A percentile compares a stretch with the other conserved stretches of the same genome.
phyloP scores from a whole-genome alignment of 2,797 vertebrate species.

The Nyctalus aviator region DNA sequence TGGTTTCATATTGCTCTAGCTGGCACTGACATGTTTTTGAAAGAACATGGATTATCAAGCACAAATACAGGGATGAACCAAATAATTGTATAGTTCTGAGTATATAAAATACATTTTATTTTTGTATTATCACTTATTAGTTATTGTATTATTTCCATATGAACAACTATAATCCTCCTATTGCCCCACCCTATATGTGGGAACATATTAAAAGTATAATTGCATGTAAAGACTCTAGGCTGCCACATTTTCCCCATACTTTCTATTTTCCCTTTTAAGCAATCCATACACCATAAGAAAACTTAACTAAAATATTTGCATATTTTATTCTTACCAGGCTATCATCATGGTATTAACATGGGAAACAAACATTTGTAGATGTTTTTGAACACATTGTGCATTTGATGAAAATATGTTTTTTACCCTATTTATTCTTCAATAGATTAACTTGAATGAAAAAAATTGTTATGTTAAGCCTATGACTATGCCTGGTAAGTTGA shows the following conservation, averaged over 20 bases:
- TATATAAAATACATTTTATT: neutral
- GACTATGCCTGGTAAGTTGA: neutral
- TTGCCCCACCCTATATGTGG: neutral
- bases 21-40: neutral
- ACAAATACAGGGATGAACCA: neutral
- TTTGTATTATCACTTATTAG: neutral
- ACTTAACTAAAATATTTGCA: neutral
- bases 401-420: neutral
- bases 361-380: neutral
- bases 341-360: neutral
- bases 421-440: neutral
- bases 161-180: neutral
- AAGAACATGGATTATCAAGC: slow-evolving; percentile 17
- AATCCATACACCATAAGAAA: neutral
- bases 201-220: neutral
- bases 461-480: neutral
- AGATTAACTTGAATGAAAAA: neutral
- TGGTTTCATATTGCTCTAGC: neutral
- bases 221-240: neutral
- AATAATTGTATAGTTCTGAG: neutral
- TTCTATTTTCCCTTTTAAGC: neutral
- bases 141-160: neutral
- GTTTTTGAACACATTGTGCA: neutral
- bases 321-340: neutral
- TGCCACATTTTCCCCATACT: neutral